These are phyloP conservation scores for Dolomedes plantarius DNA, from an alignment of 2,888 invertebrate genomes.

Conservation along the genomic window DNA sequence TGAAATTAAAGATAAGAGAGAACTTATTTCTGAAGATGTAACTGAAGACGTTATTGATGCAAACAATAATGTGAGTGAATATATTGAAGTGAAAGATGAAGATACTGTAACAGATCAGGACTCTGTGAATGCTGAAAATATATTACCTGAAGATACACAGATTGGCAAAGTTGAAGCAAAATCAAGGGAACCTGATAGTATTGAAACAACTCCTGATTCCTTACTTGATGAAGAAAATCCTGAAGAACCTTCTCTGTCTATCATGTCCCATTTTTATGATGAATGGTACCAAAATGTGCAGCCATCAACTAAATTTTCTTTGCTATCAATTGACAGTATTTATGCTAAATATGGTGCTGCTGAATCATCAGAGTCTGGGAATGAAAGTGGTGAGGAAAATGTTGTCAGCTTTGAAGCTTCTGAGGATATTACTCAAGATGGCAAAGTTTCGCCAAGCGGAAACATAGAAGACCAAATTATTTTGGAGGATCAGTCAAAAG, in stretches of 20 bases:
- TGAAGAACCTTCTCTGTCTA: conserved; percentile 36
- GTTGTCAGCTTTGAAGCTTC: neutral
- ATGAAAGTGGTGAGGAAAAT: conserved; percentile 50
- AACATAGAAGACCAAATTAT: too few relatives aligned
- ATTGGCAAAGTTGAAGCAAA: neutral
- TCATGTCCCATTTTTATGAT: conserved; percentile 67
- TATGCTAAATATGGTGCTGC: conserved; percentile 31
- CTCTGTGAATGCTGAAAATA: neutral
- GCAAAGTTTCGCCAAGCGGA: too few relatives aligned
- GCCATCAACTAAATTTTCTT: neutral
- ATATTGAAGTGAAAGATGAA: neutral
- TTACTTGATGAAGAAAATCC: conserved; percentile 12
- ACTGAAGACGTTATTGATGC: neutral
- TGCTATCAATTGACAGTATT: conserved; percentile 15
- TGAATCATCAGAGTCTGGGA: conserved; percentile 39
- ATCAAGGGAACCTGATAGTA: neutral
- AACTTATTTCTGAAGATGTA: neutral
- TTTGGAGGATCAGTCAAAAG: too few relatives aligned
- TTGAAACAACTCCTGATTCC: neutral
- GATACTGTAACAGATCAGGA: neutral
- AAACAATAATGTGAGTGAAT: neutral
- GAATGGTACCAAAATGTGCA: conserved; percentile 58
- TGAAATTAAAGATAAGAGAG: too few relatives aligned
- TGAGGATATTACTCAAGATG: neutral
- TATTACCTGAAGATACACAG: neutral